Evolutionary conservation across 2,797 vertebrate species (phyloP).

Genomic region (Diplodus puntazzo): DNA sequence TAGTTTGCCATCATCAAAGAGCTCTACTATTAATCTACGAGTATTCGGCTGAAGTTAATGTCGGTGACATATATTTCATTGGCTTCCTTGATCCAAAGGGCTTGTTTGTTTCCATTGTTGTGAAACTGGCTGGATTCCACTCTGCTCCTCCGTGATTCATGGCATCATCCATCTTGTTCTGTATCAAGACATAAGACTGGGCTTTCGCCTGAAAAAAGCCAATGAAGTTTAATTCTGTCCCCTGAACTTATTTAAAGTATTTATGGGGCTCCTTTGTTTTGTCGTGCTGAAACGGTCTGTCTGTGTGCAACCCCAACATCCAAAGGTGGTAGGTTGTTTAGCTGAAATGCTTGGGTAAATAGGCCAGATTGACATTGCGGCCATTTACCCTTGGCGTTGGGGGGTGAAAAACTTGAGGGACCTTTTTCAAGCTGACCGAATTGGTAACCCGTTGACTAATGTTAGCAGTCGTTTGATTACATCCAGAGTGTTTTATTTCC

Average conservation of each 20-base stretch:
- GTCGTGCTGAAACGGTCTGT: background rate
- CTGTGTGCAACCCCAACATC: background rate
- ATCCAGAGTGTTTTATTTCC: too few species aligned
- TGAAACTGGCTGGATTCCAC: constrained; percentile 14
- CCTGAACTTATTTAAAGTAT: background rate
- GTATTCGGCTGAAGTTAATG: background rate
- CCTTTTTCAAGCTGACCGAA: too few species aligned
- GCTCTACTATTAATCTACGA: background rate
- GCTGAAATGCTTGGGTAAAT: background rate
- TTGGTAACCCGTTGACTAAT: too few species aligned
- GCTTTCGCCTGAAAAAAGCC: background rate
- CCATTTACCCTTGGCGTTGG: too few species aligned
- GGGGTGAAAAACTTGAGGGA: too few species aligned
- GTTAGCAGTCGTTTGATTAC: too few species aligned
- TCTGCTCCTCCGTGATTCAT: background rate
- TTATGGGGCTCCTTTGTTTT: constrained; percentile 5
- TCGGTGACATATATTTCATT: background rate
- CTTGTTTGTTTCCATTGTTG: constrained; percentile 16
- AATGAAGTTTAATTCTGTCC: background rate
- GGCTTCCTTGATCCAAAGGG: background rate
- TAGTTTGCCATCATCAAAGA: background rate
- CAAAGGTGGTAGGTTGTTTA: background rate
- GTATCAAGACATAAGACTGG: background rate
- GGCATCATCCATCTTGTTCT: constrained; percentile 12
- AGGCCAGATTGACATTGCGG: too few species aligned